A percentile compares a stretch with the other conserved stretches of the same genome.
phyloP scores from a whole-genome alignment of 1,140 invertebrate species.

The Magallana angulata region DNA sequence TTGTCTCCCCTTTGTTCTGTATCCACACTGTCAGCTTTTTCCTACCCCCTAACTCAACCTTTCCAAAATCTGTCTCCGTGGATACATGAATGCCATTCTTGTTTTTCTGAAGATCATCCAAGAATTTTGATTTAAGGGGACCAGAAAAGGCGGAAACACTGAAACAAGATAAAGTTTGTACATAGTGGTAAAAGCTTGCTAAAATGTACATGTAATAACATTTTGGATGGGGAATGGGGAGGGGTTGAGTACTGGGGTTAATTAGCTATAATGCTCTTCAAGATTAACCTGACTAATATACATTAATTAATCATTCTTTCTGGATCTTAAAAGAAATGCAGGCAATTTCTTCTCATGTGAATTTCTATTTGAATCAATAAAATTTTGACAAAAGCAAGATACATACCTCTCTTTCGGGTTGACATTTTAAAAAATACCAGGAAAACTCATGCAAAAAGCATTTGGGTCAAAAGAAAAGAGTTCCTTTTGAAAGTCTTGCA shows the following conservation, averaged over 20 bases:
- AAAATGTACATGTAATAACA: too few species aligned
- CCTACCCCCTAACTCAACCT: constrained; percentile 48
- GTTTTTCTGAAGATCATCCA: constrained; percentile 57
- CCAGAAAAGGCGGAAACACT: constrained; percentile 4
- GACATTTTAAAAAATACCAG: too few species aligned
- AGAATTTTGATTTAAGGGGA: constrained; percentile 45
- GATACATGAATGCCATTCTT: constrained; percentile 61
- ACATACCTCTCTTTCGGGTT: too few species aligned
- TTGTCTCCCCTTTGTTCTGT: constrained; percentile 53
- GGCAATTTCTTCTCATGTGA: neutral
- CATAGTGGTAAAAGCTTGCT: too few species aligned
- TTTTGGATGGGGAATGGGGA: too few species aligned
- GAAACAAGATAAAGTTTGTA: neutral
- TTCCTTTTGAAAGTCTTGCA: too few species aligned
- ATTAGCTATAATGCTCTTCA: too few species aligned
- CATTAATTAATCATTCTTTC: neutral
- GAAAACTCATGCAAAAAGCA: too few species aligned
- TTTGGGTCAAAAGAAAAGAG: too few species aligned
- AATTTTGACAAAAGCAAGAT: neutral
- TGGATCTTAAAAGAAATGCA: neutral
- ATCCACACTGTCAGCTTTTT: constrained; percentile 59
- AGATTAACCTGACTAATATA: neutral
- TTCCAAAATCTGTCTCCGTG: constrained; percentile 53
- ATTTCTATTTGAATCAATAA: neutral
- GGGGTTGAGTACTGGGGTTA: too few species aligned